These are phyloP conservation scores for Channa argus DNA, from an alignment of 2,113 vertebrate genomes.

Conservation along the genomic window DNA sequence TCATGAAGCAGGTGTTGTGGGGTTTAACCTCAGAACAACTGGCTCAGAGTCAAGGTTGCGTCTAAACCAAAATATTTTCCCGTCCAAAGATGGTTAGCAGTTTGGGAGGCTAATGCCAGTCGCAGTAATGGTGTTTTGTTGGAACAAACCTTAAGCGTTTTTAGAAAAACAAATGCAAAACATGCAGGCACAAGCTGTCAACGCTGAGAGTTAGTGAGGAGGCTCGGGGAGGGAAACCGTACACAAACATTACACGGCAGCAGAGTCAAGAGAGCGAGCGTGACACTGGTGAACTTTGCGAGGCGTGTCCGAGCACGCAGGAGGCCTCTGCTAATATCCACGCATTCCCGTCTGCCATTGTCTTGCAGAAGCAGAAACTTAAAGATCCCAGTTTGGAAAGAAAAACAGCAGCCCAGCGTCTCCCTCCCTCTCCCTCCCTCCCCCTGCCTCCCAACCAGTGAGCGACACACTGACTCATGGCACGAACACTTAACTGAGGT, in stretches of 20 bases:
- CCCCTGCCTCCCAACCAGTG: neutral
- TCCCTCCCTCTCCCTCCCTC: neutral
- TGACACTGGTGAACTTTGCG: constrained; percentile 67
- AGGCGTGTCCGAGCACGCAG: constrained; percentile 65
- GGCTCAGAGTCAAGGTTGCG: constrained; percentile 14
- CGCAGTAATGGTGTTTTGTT: constrained; percentile 37
- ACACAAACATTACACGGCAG: constrained; percentile 40
- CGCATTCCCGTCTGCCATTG: constrained; percentile 70
- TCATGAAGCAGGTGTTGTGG: constrained; percentile 76
- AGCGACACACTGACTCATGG: constrained; percentile 67
- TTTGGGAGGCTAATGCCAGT: constrained; percentile 38
- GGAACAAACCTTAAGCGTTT: constrained; percentile 23
- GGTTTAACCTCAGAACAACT: constrained; percentile 36
- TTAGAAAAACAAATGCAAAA: constrained; percentile 27
- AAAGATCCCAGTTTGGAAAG: constrained; percentile 29
- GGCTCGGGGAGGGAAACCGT: constrained; percentile 13
- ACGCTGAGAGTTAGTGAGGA: constrained; percentile 34
- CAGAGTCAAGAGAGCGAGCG: constrained; percentile 47
- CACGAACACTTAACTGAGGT: constrained; percentile 58
- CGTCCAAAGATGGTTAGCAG: constrained; percentile 23
- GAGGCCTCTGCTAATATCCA: constrained; percentile 59
- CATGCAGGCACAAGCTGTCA: constrained; percentile 51
- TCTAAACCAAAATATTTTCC: constrained; percentile 17
- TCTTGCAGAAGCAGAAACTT: constrained; percentile 41
- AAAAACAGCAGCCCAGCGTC: neutral